Conservation (phyloP, 2,797 vertebrate species). For the Acomys russatus region DNA sequence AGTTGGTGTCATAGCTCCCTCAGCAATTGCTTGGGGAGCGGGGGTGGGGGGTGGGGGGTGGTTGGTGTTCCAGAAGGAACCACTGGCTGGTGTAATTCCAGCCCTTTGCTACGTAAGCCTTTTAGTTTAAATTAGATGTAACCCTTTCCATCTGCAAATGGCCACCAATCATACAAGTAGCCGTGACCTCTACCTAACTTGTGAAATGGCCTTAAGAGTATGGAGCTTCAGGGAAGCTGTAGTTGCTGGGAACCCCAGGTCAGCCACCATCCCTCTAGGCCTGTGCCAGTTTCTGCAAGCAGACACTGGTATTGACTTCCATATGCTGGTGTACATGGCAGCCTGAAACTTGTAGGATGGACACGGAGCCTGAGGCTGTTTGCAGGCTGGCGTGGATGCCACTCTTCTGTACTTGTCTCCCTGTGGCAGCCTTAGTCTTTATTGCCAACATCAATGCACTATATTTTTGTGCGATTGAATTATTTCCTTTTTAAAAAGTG, state of each 20-base stretch:
- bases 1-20: too few species aligned
- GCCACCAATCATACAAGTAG: not conserved
- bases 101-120: not conserved
- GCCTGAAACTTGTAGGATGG: not conserved
- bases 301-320: not conserved
- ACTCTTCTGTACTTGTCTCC: not conserved
- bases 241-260: not conserved
- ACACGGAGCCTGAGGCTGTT: not conserved
- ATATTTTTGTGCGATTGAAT: not conserved
- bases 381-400: not conserved
- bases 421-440: not conserved
- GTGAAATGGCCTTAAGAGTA: too few species aligned
- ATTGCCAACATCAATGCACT: not conserved
- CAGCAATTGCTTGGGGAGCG: not conserved
- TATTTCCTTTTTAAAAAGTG: not conserved
- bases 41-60: too few species aligned
- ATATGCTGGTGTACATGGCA: not conserved
- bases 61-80: not conserved
- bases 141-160: not conserved
- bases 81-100: too few species aligned
- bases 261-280: not conserved
- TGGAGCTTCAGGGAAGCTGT: not conserved
- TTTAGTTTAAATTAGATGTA: too few species aligned
- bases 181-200: not conserved
- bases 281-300: not conserved